These are phyloP conservation scores for Plumapathes pennacea DNA, from an alignment of 92 coral and sea anemone species.

Conservation along the genomic window DNA sequence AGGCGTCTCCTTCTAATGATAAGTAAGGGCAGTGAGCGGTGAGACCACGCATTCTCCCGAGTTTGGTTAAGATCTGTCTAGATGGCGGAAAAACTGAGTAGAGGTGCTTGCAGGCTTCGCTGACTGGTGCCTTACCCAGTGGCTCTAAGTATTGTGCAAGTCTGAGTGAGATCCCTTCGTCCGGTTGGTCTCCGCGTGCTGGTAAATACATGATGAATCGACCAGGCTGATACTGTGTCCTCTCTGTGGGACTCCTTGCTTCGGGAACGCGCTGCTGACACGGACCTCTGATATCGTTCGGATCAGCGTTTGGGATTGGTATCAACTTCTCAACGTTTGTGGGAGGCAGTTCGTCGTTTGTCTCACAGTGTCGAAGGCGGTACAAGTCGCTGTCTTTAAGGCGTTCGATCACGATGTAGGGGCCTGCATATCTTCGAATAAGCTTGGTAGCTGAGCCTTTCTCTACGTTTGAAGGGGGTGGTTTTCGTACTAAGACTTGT, in stretches of 20 bases:
- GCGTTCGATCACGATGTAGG: slow-evolving; percentile 8
- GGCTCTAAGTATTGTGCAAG: slow-evolving; percentile 5
- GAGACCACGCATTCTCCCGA: slow-evolving; percentile 2
- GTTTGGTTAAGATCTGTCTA: slow-evolving; percentile 1
- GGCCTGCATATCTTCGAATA: slow-evolving; percentile 13
- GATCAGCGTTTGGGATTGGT: slow-evolving; percentile 25
- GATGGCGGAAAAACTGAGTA: slow-evolving; percentile 8
- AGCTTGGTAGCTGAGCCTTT: slow-evolving; percentile 20
- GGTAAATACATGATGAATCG: background rate
- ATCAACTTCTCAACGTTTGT: slow-evolving; percentile 26
- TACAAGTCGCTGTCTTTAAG: slow-evolving; percentile 19
- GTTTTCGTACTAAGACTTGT: slow-evolving; percentile 27
- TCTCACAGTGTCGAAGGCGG: slow-evolving; percentile 5
- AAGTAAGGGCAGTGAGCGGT: slow-evolving; percentile 6
- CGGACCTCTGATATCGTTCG: slow-evolving; percentile 3
- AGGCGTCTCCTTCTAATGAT: background rate
- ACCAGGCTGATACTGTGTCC: background rate
- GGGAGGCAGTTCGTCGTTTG: slow-evolving; percentile 5
- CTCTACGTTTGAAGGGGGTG: slow-evolving; percentile 16
- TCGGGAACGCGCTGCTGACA: background rate
- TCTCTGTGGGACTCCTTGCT: background rate
- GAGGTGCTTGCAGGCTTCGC: slow-evolving; percentile 14
- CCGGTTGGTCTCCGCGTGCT: slow-evolving; percentile 1
- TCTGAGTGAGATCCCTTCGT: slow-evolving; percentile 15
- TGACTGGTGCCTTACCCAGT: slow-evolving; percentile 7